Base-by-base conservation (phyloP, 2,113 vertebrate genomes). In the Craseonycteris thonglongyai region DNA sequence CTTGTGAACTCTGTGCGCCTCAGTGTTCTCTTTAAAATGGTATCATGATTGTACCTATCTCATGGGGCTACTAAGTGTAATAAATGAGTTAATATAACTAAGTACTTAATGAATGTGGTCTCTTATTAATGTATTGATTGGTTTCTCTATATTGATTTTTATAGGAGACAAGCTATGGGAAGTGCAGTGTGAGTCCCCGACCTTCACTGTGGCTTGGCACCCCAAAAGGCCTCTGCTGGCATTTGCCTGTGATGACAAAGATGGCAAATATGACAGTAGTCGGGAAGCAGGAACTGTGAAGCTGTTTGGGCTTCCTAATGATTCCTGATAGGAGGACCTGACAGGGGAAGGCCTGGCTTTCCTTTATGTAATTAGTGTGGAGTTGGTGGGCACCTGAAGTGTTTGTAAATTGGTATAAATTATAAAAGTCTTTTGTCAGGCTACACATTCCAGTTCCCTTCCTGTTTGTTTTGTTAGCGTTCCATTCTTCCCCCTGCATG, bases 131-230 rank as follows among this genome's bases (percentile, higher is more conserved):
- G 3, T 82, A 69, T 30, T 72, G 69, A 86, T 63, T 91, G 24
- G 15, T 85, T 65, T 91, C 54, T 90, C 54, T 91, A 0, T 94
- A 6, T 97, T 88, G 79, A 35, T 94, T 92, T 83, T 35, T 96
- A 24, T 94, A 99, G 99, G 99, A 88, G 99, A 99, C 98, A 99
- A 99, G 97, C 98, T 99, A 47, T 99, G 99, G 99, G 99, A 99
- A 97, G 99, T 99, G n/a, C 99, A 99, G 97, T 99, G 99, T 0
- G 99, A 99, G 91, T 99, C 99, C 1, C 99, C 99, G 0, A 99
- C 99, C 81, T 99, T 99, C 97, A 99, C 99, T 0, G 99, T 99
- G 40, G 99, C 99, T 56, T 99, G 99, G 99, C 99, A 99, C 96
- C 99, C 99, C 2, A 99, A 99, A 98, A 98, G 99, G 78, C 99